Evolutionary conservation across 2,797 vertebrate genomes (phyloP).

Genomic region (Eulemur mongoz): DNA sequence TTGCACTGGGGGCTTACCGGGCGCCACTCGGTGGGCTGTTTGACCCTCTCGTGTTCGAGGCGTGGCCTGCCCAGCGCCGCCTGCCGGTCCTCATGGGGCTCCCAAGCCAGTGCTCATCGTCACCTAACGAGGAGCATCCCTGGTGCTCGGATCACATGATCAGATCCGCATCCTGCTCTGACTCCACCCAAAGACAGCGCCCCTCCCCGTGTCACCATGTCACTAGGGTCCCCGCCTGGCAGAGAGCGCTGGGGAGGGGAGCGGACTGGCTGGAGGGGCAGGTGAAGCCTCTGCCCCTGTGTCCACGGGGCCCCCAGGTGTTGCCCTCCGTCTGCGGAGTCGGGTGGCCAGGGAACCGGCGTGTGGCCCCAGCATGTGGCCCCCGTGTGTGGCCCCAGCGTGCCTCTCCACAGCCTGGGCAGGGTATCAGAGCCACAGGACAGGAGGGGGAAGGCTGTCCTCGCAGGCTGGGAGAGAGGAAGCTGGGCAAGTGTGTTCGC

Average conservation of each 20-base stretch:
- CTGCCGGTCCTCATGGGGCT: no score
- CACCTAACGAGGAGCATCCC: no score
- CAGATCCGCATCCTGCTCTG: neutral
- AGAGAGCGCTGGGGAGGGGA: neutral
- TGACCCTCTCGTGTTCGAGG: no score
- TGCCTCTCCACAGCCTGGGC: neutral
- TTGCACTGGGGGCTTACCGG: neutral
- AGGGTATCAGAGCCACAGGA: neutral
- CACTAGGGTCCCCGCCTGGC: accelerated
- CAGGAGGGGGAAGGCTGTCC: neutral
- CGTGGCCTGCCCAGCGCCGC: no score
- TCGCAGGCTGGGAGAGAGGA: neutral
- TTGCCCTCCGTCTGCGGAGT: accelerated
- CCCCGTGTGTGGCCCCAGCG: neutral
- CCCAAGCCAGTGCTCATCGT: accelerated
- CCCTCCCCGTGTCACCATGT: neutral
- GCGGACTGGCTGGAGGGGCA: neutral
- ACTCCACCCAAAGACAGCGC: no score
- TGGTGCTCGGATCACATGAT: no score
- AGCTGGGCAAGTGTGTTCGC: neutral
- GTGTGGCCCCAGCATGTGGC: neutral
- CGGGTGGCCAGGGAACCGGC: neutral
- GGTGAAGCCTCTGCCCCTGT: neutral
- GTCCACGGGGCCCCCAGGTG: no score
- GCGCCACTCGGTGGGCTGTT: neutral